phyloP scores from a whole-genome alignment of 1,140 invertebrate species.

The Dysdera silvatica region DNA sequence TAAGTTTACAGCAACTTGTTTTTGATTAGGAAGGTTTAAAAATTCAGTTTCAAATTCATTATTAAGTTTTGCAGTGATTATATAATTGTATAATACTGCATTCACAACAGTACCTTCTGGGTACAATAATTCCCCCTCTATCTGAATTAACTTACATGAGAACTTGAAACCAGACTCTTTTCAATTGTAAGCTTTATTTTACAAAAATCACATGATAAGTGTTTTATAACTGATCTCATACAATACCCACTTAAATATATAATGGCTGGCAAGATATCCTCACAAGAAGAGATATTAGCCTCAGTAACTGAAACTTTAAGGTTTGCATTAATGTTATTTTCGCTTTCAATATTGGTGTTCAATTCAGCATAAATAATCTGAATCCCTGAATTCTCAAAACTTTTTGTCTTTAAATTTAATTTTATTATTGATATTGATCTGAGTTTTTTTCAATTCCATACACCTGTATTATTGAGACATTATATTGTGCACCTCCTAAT shows the following conservation, averaged over 20 bases:
- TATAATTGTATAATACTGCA: too few relatives aligned
- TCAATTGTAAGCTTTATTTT: not conserved
- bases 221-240: not conserved
- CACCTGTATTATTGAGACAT: not conserved
- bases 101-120: too few relatives aligned
- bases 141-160: too few relatives aligned
- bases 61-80: too few relatives aligned
- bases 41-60: too few relatives aligned
- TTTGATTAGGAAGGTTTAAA: too few relatives aligned
- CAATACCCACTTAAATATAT: not conserved
- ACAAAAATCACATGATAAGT: not conserved
- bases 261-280: not conserved
- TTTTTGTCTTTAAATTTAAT: not conserved
- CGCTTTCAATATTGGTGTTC: too few relatives aligned
- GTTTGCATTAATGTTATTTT: not conserved
- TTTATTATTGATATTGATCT: not conserved
- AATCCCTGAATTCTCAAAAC: not conserved
- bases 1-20: too few relatives aligned
- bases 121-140: too few relatives aligned
- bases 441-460: not conserved
- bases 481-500: not conserved
- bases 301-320: not conserved
- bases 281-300: not conserved
- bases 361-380: not conserved
- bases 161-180: too few relatives aligned